These are phyloP conservation scores for Dascyllus trimaculatus DNA, from an alignment of 2,113 vertebrate species.

Conservation along the genomic window DNA sequence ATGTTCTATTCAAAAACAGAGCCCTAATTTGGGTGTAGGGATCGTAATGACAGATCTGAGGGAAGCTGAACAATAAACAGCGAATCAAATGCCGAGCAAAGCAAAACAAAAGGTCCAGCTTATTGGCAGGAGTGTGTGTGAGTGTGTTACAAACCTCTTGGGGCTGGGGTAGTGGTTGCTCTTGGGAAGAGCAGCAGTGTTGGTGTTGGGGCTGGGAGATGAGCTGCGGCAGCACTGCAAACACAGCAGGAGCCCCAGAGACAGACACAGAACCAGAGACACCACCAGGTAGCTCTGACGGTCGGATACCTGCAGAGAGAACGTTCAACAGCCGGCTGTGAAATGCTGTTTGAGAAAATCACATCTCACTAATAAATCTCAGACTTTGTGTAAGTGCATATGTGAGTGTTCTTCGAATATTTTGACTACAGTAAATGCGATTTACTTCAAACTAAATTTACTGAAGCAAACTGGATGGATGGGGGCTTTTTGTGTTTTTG, in stretches of 20 bases:
- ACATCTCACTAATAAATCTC: no score
- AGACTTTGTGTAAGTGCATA: no score
- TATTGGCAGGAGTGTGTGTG: neutral
- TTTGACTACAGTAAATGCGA: no score
- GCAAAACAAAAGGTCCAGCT: neutral
- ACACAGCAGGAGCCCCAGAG: conserved; percentile 91
- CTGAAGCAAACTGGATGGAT: no score
- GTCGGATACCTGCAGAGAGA: conserved; percentile 88
- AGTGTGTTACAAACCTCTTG: conserved; percentile 87
- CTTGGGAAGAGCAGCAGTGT: conserved; percentile 86
- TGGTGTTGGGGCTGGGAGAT: conserved; percentile 80
- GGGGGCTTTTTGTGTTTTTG: no score
- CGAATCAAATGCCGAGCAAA: neutral
- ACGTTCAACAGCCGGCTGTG: neutral
- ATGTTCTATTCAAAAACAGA: neutral
- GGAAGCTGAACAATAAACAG: neutral
- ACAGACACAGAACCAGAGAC: conserved; percentile 90
- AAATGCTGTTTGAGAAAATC: no score
- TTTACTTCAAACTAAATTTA: no score
- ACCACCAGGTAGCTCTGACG: conserved; percentile 94
- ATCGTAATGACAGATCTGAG: neutral
- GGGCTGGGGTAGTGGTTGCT: conserved; percentile 96
- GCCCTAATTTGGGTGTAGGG: neutral
- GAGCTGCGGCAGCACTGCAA: conserved; percentile 91
- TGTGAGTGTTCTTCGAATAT: no score